Base-by-base conservation (phyloP, 2,888 invertebrate species). In the Ennomos erosarius region DNA sequence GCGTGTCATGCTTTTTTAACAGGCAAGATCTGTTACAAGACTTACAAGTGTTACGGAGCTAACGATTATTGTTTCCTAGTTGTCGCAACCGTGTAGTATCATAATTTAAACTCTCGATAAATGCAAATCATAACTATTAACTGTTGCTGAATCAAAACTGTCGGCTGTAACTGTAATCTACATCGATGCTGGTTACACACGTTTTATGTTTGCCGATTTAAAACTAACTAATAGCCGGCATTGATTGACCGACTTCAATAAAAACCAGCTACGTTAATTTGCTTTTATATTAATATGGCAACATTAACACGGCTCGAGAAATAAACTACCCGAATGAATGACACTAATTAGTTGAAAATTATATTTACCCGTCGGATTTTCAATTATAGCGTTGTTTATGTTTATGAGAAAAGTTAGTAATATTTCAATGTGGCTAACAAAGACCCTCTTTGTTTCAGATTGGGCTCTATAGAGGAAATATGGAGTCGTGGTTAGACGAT, bases 401-500 rank as follows among this genome's bases (percentile, higher is more conserved):
- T 43, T 42, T 16, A 49, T 49, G 47, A 12, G 44, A 45, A 26
- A 50, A 37, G 42, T 10, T 46, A 46, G 16, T 16, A 16, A 10
- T n/a, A 44, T 44, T n/a, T 37, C 8, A 26, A 37, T 13, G 16
- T 37, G 37, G 8, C 16, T 34, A 35, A 48, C 44, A 13, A 51
- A 53, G 10, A 42, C 11, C 3, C 55, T 35, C 9, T 51, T 55
- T 26, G 62, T 68, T 67, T 38, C 64, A 68, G 65, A 40, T 39
- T 39, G 55, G 40, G 10, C 39, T 3, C 42, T 47, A 57, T 12
- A 37, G 10, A 26, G 43, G 34, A 16, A 58, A 45, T 10, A 97
- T 97, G 97, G 97, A 97, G 81, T 95, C 96, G 71, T 97, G 97
- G 97, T 86, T 97, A 76, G 95, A 95, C 68, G 97, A 97, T 84